Evolutionary conservation across 2,888 invertebrate species (phyloP), one percentile per base, ranked within the genome.

Genomic region (Drosophila sordidapex): DNA sequence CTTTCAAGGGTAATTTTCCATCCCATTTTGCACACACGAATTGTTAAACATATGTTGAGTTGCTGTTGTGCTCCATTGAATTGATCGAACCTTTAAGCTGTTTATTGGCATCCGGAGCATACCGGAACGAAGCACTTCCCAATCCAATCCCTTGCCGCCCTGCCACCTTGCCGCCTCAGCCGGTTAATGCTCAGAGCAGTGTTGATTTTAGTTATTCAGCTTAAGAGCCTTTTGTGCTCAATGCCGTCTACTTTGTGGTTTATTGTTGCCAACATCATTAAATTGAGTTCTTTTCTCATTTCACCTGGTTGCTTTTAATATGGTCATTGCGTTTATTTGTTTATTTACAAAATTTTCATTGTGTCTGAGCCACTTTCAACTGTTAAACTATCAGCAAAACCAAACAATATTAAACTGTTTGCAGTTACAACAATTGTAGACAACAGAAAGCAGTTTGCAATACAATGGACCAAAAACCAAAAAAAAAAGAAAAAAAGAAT

Each of bases 11-110:
- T 63, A 69, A 64, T 65, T 74, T 75, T 65, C 57, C 25, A 38
- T 48, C 18, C n/a, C 31, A 78, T 70, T 76, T 74, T 79, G 66
- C 70, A 83, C 86, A 83, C 83, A 81, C 81, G 86, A 83, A 70
- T 75, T 74, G 86, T 38, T 70, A 58, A 76, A 76, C 85, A 83
- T 76, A 85, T 83, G 83, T 75, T 68, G 36, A 67, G 27, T 60
- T 57, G 29, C 49, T 49, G 65, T 51, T 80, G 66, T 63, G 83
- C 71, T 74, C 43, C 70, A 81, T 58, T 83, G 78, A 58, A 49
- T 71, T 67, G 67, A 67, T 67, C 61, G 70, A 70, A 78, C 69
- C 69, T 71, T 71, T 79, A 69, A 75, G 58, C 61, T 52, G 48
- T 71, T 79, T 79, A 83, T 74, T 73, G 81, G 67, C 73, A 69